Percentiles rank a stretch among this genome's conserved stretches.
Conservation (phyloP, 1,140 invertebrate species). For the Andricus grossulariae region DNA sequence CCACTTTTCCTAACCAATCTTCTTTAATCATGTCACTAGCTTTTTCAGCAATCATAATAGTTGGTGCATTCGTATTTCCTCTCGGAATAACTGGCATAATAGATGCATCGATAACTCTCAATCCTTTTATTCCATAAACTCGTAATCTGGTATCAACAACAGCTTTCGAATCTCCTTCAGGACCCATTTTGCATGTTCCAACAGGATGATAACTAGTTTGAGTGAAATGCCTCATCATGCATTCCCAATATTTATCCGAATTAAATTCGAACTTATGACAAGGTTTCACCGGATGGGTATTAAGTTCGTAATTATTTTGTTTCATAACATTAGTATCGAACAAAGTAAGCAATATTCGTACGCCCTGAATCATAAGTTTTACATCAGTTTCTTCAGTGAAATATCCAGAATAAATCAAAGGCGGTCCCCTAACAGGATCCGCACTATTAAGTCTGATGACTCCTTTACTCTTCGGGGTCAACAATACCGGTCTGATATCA, state of each 20-base stretch:
- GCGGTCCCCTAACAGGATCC: conserved; percentile 78
- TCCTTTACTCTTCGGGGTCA: conserved; percentile 75
- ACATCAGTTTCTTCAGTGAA: conserved; percentile 72
- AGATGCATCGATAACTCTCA: conserved; percentile 86
- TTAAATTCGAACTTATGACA: conserved; percentile 69
- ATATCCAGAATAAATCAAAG: conserved; percentile 80
- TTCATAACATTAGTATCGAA: conserved; percentile 53
- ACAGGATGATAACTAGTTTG: conserved; percentile 83
- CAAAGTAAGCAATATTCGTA: conserved; percentile 61
- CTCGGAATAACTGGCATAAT: conserved; percentile 85
- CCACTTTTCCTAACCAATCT: conserved; percentile 43
- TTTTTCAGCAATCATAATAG: conserved; percentile 87
- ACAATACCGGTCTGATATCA: conserved; percentile 62
- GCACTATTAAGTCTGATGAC: conserved; percentile 71
- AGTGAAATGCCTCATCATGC: conserved; percentile 79
- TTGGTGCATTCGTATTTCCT: conserved; percentile 86
- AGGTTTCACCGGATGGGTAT: conserved; percentile 54
- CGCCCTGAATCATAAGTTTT: conserved; percentile 69
- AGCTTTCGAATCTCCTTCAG: conserved; percentile 77
- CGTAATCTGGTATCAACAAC: conserved; percentile 82
- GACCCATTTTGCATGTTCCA: conserved; percentile 88
- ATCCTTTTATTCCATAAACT: conserved; percentile 79
- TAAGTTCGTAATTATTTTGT: conserved; percentile 51
- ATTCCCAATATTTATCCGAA: conserved; percentile 80
- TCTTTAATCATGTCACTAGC: conserved; percentile 78